Conservation (phyloP, 2,113 vertebrate species). For the Cyanoramphus novaezelandiae region DNA sequence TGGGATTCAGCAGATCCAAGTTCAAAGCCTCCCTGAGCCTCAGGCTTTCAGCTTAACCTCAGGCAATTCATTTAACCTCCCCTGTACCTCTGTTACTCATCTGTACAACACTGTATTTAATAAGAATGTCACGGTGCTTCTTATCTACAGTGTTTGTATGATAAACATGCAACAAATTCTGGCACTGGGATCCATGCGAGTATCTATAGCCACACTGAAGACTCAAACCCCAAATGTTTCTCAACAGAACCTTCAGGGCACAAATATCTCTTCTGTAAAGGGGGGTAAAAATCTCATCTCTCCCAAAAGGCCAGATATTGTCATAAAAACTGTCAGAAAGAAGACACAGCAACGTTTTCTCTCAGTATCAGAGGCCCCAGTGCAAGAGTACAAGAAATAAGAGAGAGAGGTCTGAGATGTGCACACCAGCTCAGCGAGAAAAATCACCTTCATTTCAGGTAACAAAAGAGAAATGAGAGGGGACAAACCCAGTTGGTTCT, state of each 20-base stretch:
- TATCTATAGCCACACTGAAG: background rate
- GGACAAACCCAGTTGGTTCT: background rate
- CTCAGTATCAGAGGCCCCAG: background rate
- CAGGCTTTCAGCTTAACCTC: conserved; percentile 18
- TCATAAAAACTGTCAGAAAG: background rate
- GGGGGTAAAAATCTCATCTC: background rate
- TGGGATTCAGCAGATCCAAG: conserved; percentile 8
- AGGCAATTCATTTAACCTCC: conserved; percentile 34
- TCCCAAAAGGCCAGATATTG: background rate
- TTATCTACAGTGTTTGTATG: background rate
- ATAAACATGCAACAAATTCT: background rate
- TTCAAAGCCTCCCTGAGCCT: conserved; percentile 27
- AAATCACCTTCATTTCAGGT: conserved; percentile 25
- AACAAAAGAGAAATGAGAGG: background rate
- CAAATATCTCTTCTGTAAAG: background rate
- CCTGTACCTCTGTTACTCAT: background rate
- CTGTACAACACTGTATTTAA: background rate
- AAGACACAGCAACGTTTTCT: background rate
- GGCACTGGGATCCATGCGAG: background rate
- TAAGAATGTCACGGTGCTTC: background rate
- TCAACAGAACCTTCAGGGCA: background rate
- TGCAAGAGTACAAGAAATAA: background rate
- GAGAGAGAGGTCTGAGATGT: background rate
- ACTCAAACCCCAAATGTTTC: background rate
- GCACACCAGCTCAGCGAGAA: background rate